A percentile compares a stretch with the other conserved stretches of the same genome.
These are phyloP conservation scores for Microcebus murinus DNA, from an alignment of 2,113 vertebrate species.

Conservation along the genomic window DNA sequence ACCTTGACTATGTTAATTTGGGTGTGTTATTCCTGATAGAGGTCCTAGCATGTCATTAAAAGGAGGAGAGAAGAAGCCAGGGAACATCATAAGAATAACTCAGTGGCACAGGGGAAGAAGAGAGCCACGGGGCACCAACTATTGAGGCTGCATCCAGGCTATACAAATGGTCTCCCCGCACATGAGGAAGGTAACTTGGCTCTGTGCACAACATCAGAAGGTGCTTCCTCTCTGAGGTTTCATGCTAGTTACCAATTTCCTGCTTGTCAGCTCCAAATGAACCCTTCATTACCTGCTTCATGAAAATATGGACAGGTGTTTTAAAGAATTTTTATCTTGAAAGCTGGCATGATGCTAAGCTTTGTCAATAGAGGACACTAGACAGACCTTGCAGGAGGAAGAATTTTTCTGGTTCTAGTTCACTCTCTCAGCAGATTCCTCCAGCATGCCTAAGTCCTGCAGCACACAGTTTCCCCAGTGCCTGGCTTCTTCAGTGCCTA, in stretches of 20 bases:
- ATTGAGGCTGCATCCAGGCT: background rate
- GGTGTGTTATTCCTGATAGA: background rate
- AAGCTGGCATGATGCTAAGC: background rate
- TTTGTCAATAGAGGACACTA: background rate
- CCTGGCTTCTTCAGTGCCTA: background rate
- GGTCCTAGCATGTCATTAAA: background rate
- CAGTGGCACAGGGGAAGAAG: background rate
- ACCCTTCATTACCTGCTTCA: background rate
- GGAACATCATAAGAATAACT: background rate
- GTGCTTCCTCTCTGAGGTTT: background rate
- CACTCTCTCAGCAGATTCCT: background rate
- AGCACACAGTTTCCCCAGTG: background rate
- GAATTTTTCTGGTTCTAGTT: background rate
- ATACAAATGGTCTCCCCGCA: fast-evolving
- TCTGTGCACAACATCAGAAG: background rate
- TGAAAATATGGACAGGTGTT: background rate
- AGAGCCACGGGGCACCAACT: background rate
- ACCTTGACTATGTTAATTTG: background rate
- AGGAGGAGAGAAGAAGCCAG: background rate
- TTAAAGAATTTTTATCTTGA: background rate
- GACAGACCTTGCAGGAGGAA: background rate
- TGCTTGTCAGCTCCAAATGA: background rate
- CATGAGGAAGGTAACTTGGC: background rate
- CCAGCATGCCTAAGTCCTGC: background rate
- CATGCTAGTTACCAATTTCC: background rate